Percentiles rank a stretch among this genome's conserved stretches.
Evolutionary conservation across 2,113 vertebrate genomes (phyloP).

Genomic region (Uria aalge): DNA sequence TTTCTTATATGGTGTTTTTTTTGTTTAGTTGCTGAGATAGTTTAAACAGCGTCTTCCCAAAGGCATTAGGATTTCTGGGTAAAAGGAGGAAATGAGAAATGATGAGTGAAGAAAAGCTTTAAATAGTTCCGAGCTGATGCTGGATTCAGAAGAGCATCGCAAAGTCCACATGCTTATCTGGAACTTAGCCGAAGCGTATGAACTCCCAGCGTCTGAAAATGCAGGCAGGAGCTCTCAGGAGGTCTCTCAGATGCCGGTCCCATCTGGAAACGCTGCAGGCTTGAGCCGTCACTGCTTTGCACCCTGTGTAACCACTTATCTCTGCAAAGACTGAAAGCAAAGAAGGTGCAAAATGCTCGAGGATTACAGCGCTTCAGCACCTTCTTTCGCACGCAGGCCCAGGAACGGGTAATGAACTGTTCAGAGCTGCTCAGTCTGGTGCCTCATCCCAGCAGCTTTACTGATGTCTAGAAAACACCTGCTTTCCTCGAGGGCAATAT

Average conservation of each 20-base stretch:
- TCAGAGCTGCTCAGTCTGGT: not conserved
- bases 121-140: not conserved
- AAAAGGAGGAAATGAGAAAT: not conserved
- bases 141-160: not conserved
- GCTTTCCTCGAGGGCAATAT: not conserved
- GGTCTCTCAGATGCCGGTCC: not conserved
- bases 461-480: not conserved
- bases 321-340: not conserved
- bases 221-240: not conserved
- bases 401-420: not conserved
- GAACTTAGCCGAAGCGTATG: not conserved
- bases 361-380: not conserved
- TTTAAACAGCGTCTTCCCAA: not conserved
- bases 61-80: not conserved
- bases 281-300: not conserved
- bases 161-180: not conserved
- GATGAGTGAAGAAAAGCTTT: not conserved
- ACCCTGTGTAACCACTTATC: not conserved
- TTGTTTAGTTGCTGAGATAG: not conserved
- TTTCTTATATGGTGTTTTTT: not conserved
- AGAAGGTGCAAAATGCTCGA: not conserved
- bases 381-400: not conserved
- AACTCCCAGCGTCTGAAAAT: not conserved
- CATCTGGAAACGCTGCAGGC: not conserved
- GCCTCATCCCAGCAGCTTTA: not conserved